These are phyloP conservation scores for Hylyphantes graminicola DNA, from an alignment of 1,140 invertebrate species.

Conservation along the genomic window DNA sequence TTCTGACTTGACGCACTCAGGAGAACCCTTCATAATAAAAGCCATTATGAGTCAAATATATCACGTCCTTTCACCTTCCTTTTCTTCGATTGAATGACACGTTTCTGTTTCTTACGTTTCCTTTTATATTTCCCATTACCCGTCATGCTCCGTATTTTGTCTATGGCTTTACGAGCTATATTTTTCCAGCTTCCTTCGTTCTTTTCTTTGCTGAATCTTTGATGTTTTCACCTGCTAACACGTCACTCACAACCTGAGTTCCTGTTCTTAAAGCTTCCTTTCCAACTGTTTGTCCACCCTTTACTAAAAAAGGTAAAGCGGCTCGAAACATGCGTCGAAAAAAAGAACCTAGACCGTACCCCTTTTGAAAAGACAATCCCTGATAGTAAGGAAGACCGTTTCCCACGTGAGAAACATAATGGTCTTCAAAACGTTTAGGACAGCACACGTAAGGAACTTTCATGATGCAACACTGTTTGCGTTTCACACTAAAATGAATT, in stretches of 20 bases:
- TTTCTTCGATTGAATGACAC: slow-evolving; percentile 13
- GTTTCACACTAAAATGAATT: not conserved
- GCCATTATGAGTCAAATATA: slow-evolving; percentile 32
- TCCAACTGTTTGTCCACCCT: not conserved
- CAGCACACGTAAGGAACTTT: slow-evolving; percentile 15
- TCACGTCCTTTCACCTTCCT: slow-evolving; percentile 1
- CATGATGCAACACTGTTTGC: not conserved
- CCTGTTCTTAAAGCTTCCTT: slow-evolving; percentile 28
- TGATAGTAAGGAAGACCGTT: slow-evolving; percentile 13
- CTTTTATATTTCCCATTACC: slow-evolving; percentile 41
- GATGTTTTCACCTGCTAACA: slow-evolving; percentile 7
- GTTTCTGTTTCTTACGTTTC: not conserved
- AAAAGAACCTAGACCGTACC: slow-evolving; percentile 2
- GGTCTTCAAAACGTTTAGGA: slow-evolving; percentile 15
- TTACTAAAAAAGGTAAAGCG: slow-evolving; percentile 26
- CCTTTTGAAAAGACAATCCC: not conserved
- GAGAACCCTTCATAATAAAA: slow-evolving; percentile 22
- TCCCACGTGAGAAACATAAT: not conserved
- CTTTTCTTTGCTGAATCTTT: slow-evolving; percentile 3
- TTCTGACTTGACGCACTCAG: slow-evolving; percentile 44
- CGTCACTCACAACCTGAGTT: not conserved
- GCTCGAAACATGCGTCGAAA: not conserved
- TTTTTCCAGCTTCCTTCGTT: slow-evolving; percentile 7
- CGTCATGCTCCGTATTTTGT: not conserved
- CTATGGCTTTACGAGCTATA: slow-evolving; percentile 2